Base-by-base conservation (phyloP, 2,113 vertebrate species). In the Prolemur simus region DNA sequence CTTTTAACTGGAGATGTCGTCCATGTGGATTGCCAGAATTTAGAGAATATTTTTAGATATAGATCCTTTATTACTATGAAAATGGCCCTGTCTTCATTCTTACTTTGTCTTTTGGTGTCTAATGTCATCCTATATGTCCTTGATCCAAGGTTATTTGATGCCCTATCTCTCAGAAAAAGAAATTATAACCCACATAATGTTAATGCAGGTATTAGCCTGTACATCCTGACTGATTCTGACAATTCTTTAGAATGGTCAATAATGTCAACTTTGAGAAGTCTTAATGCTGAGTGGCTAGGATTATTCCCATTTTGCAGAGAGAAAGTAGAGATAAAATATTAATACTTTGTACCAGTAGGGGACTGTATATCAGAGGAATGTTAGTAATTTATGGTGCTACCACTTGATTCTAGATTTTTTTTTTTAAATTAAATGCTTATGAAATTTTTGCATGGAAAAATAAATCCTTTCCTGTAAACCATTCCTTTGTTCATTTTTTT, bases 391-490 rank as follows among this genome's bases (percentile, higher is more conserved):
- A 52, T 17, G 21, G 37, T 71, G 52, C 37, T 92, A 34, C 17
- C n/a, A 69, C 37, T 87, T 78, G 37, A 93, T 95, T 92, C 73
- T 63, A 77, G 37, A n/a, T 69, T 87, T 91, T 87, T 91, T 91
- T 90, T 34, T 87, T 77, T 64, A 58, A 87, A 73, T 90, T 66
- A 17, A 82, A n/a, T 56, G 12, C 7, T n/a, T 56, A 66, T 34
- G 8, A 82, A 73, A 34, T 83, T 90, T 90, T 95, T 95, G 39
- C 21, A 83, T 20, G 64, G 15, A 85, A 95, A 90, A 90, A 83
- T 45, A 89, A 54, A 58, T 49, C 32, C 11, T 91, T 89, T 93
- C 78, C 63, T 96, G 17, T n/a, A 78, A 58, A 56, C 37, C 0
- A 86, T 60, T 86, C 3, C 7, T 71, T 56, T 60, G 32, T 42